Evolutionary conservation across 2,888 invertebrate genomes (phyloP).

Genomic region (Altica lythri): DNA sequence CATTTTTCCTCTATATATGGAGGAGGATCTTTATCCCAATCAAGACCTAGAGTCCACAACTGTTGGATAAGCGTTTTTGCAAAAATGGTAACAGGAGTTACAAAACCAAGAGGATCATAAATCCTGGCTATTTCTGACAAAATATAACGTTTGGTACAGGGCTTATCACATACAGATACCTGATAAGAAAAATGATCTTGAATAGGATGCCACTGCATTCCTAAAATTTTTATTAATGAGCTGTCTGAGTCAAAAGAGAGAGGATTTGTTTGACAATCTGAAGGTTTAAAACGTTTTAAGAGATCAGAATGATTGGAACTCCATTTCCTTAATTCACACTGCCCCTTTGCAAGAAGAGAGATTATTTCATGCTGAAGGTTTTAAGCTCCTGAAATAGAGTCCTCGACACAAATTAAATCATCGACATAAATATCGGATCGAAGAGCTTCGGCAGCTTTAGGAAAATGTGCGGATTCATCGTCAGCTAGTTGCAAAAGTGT

Average conservation of each 20-base stretch:
- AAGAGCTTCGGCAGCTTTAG: neutral
- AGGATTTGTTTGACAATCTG: neutral
- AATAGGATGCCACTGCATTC: constrained; percentile 11
- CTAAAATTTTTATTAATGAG: constrained; percentile 6
- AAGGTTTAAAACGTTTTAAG: neutral
- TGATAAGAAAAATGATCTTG: constrained; percentile 8
- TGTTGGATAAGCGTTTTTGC: constrained; percentile 8
- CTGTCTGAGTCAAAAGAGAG: constrained; percentile 1
- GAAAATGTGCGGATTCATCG: constrained; percentile 10
- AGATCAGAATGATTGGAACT: constrained; percentile 8
- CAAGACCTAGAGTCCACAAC: neutral
- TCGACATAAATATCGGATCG: constrained; percentile 5
- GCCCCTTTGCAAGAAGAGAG: neutral
- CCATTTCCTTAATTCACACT: constrained; percentile 17
- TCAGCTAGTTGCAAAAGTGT: neutral
- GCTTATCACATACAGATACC: neutral
- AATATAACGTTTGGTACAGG: constrained; percentile 14
- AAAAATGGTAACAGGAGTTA: constrained; percentile 7
- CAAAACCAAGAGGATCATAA: constrained; percentile 11
- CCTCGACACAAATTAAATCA: neutral
- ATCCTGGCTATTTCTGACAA: constrained; percentile 12
- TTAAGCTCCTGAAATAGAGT: neutral
- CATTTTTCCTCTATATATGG: neutral
- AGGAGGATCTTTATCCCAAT: constrained; percentile 4
- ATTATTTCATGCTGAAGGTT: neutral